Evolutionary conservation across 2,888 invertebrate genomes (phyloP), one percentile per base, ranked within the genome.

Genomic region (Acheta domesticus): DNA sequence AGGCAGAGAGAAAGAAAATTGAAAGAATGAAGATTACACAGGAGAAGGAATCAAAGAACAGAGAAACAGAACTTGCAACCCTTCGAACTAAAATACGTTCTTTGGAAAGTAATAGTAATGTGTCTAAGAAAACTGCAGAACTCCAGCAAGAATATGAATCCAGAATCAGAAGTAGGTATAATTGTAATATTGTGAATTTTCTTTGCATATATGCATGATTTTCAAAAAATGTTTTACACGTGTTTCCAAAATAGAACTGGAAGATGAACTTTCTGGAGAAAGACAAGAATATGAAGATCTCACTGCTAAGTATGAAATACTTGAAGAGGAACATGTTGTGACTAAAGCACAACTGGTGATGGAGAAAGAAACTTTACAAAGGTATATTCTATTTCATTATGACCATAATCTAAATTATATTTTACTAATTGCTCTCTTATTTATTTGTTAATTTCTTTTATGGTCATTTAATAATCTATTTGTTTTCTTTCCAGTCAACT

Each of bases 281-380:
- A 91, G 91, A 82, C 92, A 92, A 82, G 93, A 94, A 83, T 93
- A 93, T 85, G 93, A 93, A 77, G 94, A 94, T 83, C 88, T 96
- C 79, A 95, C 94, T 49, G 90, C 91, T 21, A 95, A 94, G 86
- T 95, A 95, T 87, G 96, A 95, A 86, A 90, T 93, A 81, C 87
- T 96, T 73, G 93, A 94, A 85, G 95, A 96, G 85, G 95, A 96
- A 84, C 94, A 94, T 83, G 93, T 95, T 0, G 91, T 94, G 0
- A 93, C 93, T 81, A 95, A 95, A 87, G 93, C 94, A 12, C 92
- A 94, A 85, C 87, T 95, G 5, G 93, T 93, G 8, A 93, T 92
- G 80, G 94, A 96, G 85, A 96, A 94, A 85, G 93, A 95, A 87
- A 91, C 92, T 83, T 88, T 95, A 19, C 92, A 93, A 86, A 90